Percentiles rank a stretch among this genome's conserved stretches.
These are phyloP conservation scores for Priocnemis perturbator DNA, from an alignment of 2,888 invertebrate genomes.

Conservation along the genomic window DNA sequence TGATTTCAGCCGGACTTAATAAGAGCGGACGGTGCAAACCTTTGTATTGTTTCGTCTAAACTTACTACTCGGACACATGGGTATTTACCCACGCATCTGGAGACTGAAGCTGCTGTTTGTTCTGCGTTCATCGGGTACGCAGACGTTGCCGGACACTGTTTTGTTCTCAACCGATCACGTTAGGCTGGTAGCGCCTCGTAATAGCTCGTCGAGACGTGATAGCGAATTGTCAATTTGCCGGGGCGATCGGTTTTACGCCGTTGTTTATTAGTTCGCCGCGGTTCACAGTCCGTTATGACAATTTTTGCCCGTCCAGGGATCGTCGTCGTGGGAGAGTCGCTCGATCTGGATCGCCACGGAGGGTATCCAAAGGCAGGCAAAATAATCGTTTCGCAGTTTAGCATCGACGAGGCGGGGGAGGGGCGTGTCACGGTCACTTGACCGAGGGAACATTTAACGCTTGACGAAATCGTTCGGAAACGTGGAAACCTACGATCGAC, in stretches of 20 bases:
- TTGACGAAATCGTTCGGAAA: constrained; percentile 46
- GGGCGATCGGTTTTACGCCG: constrained; percentile 43
- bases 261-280: constrained; percentile 52
- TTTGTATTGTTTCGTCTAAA: too few species aligned
- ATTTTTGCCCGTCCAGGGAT: not conserved
- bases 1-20: too few species aligned
- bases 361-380: constrained; percentile 40
- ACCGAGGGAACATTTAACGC: constrained; percentile 44
- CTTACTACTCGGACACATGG: too few species aligned
- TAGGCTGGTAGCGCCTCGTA: too few species aligned
- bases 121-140: too few species aligned
- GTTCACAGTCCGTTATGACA: constrained; percentile 19
- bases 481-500: constrained; percentile 12
- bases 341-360: constrained; percentile 52
- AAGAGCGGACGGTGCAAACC: too few species aligned
- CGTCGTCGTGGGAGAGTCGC: constrained; percentile 65
- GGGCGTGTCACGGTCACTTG: constrained; percentile 53
- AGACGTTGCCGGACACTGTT: too few species aligned
- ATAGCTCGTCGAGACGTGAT: too few species aligned
- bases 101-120: too few species aligned
- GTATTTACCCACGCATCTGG: too few species aligned
- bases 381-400: constrained; percentile 29
- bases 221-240: constrained; percentile 35
- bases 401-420: constrained; percentile 29
- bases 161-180: too few species aligned